These are phyloP conservation scores for Oncorhynchus masou DNA, from an alignment of 2,113 vertebrate genomes.

Conservation along the genomic window DNA sequence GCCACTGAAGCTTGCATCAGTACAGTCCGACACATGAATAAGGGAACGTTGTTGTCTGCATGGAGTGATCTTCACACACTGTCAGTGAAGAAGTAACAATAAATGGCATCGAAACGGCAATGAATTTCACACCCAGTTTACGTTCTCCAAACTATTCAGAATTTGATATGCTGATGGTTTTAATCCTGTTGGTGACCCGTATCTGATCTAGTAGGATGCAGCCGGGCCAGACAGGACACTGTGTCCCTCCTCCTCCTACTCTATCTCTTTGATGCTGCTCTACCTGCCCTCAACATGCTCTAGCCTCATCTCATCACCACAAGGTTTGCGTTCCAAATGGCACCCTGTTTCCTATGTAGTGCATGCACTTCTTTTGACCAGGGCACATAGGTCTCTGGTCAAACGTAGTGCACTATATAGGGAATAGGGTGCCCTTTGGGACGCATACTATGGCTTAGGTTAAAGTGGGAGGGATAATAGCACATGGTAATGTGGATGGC, in stretches of 20 bases:
- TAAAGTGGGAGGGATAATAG: no score
- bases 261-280: background rate
- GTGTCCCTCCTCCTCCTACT: background rate
- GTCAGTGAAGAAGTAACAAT: no score
- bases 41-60: no score
- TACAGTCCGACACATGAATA: no score
- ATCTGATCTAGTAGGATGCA: conserved; percentile 30
- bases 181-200: conserved; percentile 2
- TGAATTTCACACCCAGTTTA: background rate
- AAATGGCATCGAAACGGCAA: background rate
- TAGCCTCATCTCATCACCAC: background rate
- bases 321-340: background rate
- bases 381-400: no score
- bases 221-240: background rate
- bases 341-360: background rate
- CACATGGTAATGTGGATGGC: no score
- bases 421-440: no score
- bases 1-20: no score
- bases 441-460: no score
- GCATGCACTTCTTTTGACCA: background rate
- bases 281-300: background rate
- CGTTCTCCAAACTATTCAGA: conserved; percentile 47
- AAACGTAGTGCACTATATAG: no score
- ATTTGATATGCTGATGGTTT: conserved; percentile 53
- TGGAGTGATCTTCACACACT: no score